These are phyloP conservation scores for Mesocentrotus franciscanus DNA, from an alignment of 53 echinoderm and acorn worm genomes.

Conservation along the genomic window DNA sequence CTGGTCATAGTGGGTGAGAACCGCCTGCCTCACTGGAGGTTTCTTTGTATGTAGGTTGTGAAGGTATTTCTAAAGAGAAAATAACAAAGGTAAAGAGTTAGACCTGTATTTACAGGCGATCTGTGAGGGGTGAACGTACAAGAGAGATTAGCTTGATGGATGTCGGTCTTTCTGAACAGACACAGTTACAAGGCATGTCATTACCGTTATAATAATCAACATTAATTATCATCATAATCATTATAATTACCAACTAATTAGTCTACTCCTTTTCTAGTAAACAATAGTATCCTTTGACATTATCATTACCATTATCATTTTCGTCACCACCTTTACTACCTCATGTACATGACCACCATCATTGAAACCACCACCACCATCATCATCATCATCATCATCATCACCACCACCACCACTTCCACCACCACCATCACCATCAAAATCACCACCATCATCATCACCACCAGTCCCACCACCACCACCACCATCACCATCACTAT, in stretches of 20 bases:
- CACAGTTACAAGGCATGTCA: not conserved
- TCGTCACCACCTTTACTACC: not conserved
- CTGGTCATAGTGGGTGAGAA: conserved; percentile 84
- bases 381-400: conserved; percentile 52
- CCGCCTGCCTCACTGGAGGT: conserved; percentile 69
- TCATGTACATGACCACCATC: not conserved
- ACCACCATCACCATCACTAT: conserved; percentile 32
- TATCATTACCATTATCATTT: not conserved
- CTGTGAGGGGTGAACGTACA: too few relatives aligned
- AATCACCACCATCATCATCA: conserved; percentile 27
- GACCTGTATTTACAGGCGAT: not conserved
- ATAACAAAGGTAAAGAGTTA: not conserved
- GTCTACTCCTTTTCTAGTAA: too few relatives aligned
- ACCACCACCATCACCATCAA: conserved; percentile 21
- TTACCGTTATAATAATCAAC: not conserved
- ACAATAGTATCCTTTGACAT: too few relatives aligned
- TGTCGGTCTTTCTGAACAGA: too few relatives aligned
- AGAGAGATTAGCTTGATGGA: too few relatives aligned
- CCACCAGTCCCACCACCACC: conserved; percentile 50
- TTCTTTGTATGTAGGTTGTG: conserved; percentile 45
- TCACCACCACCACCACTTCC: conserved; percentile 19
- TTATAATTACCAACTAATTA: too few relatives aligned
- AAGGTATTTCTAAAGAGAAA: conserved; percentile 38
- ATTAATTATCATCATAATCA: not conserved
- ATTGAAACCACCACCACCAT: conserved; percentile 44